Conservation (phyloP, 2,888 invertebrate species). For the Spisula solida region DNA sequence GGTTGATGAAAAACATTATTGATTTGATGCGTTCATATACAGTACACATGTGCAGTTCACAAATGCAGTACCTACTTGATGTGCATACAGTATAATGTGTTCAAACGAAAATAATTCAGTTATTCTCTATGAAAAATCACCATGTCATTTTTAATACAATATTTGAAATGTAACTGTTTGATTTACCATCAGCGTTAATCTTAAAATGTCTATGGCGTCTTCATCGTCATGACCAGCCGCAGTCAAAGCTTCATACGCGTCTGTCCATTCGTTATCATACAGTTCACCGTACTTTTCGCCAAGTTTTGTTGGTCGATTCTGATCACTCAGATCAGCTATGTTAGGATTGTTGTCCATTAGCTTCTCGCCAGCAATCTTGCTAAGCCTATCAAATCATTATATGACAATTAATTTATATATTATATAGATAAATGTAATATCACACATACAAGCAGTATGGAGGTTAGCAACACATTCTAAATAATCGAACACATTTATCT, state of each 20-base stretch:
- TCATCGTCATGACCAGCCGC: constrained; percentile 1
- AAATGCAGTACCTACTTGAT: too few species aligned
- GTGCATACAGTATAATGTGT: too few species aligned
- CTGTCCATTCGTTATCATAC: constrained; percentile 45
- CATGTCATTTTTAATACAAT: too few species aligned
- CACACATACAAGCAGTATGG: too few species aligned
- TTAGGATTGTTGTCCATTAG: constrained; percentile 33
- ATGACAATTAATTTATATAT: neutral
- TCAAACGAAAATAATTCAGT: too few species aligned
- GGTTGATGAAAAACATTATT: neutral
- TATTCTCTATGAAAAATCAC: too few species aligned
- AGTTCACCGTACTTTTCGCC: constrained; percentile 35
- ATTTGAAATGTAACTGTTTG: too few species aligned
- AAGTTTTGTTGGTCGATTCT: constrained; percentile 43
- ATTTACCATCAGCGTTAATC: constrained; percentile 24
- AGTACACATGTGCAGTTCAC: too few species aligned
- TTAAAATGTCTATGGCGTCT: constrained; percentile 1
- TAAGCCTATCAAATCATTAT: neutral
- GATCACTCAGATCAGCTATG: constrained; percentile 43
- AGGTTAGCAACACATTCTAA: too few species aligned
- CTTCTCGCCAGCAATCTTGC: constrained; percentile 37
- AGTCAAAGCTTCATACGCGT: constrained; percentile 27
- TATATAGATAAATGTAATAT: too few species aligned
- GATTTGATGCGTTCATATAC: too few species aligned
- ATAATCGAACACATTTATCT: too few species aligned